These are phyloP conservation scores for Brachypalpus laphriformis DNA, from an alignment of 2,888 invertebrate species.

Conservation along the genomic window DNA sequence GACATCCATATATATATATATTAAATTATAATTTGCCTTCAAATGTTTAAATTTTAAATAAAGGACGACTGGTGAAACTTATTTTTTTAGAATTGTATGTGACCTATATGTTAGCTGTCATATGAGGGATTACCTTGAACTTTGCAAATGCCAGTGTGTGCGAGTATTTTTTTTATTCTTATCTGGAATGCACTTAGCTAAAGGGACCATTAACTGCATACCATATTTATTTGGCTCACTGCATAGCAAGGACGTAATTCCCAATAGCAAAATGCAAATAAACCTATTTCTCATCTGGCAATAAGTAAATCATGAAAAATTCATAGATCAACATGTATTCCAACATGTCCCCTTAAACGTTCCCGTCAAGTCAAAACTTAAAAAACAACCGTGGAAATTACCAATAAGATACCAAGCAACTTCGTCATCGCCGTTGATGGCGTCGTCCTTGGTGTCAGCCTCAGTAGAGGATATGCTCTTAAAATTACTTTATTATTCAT, in stretches of 20 bases:
- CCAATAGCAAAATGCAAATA: background rate
- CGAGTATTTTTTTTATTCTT: too few species aligned
- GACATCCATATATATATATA: too few species aligned
- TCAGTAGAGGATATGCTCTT: slow-evolving; percentile 43
- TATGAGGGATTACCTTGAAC: too few species aligned
- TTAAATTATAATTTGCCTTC: too few species aligned
- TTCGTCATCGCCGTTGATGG: background rate
- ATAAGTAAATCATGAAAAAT: background rate
- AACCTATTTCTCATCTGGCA: background rate
- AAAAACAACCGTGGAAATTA: slow-evolving; percentile 14
- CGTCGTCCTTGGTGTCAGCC: background rate
- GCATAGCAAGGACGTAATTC: background rate
- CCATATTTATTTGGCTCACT: background rate
- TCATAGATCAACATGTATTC: background rate
- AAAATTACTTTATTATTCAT: slow-evolving; percentile 73
- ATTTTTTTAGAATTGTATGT: too few species aligned
- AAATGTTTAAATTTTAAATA: too few species aligned
- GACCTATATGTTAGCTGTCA: too few species aligned
- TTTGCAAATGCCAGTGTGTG: too few species aligned
- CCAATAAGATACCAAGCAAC: slow-evolving; percentile 40
- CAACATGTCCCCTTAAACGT: background rate
- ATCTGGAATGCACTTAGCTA: too few species aligned
- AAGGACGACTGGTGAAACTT: too few species aligned
- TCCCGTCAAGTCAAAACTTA: slow-evolving; percentile 6
- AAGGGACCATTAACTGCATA: too few species aligned